phyloP scores from a whole-genome alignment of 2,888 invertebrate genomes.

The Coelinius sp. region DNA sequence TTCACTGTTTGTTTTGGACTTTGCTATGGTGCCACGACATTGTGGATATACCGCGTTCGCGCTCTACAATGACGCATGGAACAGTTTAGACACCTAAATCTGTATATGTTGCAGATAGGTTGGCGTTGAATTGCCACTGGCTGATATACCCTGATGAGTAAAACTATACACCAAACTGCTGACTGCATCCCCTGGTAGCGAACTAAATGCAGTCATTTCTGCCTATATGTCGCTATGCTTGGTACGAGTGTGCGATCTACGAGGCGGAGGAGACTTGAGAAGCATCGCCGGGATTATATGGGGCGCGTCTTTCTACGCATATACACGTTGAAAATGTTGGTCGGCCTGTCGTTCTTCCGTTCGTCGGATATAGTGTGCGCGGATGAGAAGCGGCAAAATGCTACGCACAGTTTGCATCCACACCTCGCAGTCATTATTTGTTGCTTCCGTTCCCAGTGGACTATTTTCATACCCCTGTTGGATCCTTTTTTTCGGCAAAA shows the following conservation, averaged over 20 bases:
- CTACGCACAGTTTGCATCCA: conserved; percentile 68
- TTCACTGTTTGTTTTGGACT: conserved; percentile 66
- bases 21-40: conserved; percentile 41
- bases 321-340: conserved; percentile 43
- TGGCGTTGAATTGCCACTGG: not conserved
- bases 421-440: conserved; percentile 68
- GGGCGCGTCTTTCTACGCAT: conserved; percentile 61
- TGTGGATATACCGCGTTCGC: conserved; percentile 41
- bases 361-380: conserved; percentile 31
- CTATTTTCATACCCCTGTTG: conserved; percentile 44
- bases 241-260: conserved; percentile 52
- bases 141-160: not conserved
- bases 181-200: not conserved
- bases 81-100: not conserved
- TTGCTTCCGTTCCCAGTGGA: conserved; percentile 66
- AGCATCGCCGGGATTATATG: conserved; percentile 69
- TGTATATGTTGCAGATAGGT: not conserved
- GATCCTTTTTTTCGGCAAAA: conserved; percentile 29
- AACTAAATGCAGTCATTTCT: conserved; percentile 24
- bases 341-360: conserved; percentile 44
- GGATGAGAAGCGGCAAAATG: conserved; percentile 49
- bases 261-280: conserved; percentile 61
- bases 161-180: not conserved
- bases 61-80: conserved; percentile 49
- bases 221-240: conserved; percentile 30